Evolutionary conservation across 2,888 invertebrate species (phyloP).

Genomic region (Galeopsomyia nigrocyanea): DNA sequence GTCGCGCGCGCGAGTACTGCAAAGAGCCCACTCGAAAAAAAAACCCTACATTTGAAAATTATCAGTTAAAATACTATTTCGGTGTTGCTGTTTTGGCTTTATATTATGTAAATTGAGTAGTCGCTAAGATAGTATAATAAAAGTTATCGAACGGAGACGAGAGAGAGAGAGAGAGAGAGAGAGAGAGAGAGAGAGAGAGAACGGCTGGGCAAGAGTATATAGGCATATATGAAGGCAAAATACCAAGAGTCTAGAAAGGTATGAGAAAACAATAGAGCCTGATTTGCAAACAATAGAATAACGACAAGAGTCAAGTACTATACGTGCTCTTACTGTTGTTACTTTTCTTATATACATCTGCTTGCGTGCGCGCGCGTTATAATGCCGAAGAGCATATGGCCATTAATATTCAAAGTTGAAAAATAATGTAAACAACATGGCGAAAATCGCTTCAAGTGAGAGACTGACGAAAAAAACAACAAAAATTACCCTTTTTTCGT

Average conservation of each 20-base stretch:
- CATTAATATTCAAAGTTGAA: slow-evolving; percentile 70
- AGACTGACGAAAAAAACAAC: slow-evolving; percentile 29
- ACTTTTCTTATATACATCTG: slow-evolving; percentile 57
- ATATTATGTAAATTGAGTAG: no score
- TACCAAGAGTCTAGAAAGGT: slow-evolving; percentile 58
- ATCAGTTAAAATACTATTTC: no score
- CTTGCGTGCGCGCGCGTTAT: slow-evolving; percentile 55
- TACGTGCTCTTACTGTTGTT: slow-evolving; percentile 63
- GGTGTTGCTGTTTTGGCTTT: no score
- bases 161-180: slow-evolving; percentile 6
- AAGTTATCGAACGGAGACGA: not conserved
- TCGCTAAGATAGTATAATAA: no score
- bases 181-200: slow-evolving; percentile 26
- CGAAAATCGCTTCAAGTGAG: slow-evolving; percentile 62
- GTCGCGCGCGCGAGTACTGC: no score
- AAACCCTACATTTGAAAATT: no score
- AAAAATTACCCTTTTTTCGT: slow-evolving; percentile 62
- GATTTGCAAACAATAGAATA: slow-evolving; percentile 70
- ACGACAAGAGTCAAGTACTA: slow-evolving; percentile 68
- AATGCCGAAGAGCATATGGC: slow-evolving; percentile 67
- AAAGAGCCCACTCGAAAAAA: no score
- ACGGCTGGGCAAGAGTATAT: not conserved
- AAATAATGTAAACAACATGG: slow-evolving; percentile 69
- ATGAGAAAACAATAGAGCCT: slow-evolving; percentile 70
- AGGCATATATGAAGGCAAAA: slow-evolving; percentile 37